Evolutionary conservation across 1,140 invertebrate species (phyloP).

Genomic region (Melipona quadrifasciata): DNA sequence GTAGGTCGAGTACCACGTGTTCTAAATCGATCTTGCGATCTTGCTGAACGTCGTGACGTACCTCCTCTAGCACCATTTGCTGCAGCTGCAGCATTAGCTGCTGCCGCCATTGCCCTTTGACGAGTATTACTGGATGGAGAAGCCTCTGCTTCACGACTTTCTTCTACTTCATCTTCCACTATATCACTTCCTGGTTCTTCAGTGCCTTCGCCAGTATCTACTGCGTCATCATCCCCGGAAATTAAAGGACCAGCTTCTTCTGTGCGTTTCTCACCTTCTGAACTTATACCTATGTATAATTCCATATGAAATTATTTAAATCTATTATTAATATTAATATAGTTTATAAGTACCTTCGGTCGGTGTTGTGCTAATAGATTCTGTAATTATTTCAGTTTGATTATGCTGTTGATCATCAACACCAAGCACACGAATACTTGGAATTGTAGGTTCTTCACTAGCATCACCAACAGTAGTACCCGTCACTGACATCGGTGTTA

Average conservation of each 20-base stretch:
- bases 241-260: constrained; percentile 79
- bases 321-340: not conserved
- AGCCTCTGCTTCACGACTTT: constrained; percentile 82
- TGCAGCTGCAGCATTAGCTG: constrained; percentile 51
- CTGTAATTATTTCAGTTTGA: constrained; percentile 69
- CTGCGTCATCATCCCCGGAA: constrained; percentile 74
- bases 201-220: constrained; percentile 72
- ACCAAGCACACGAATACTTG: constrained; percentile 68
- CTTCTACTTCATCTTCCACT: constrained; percentile 87
- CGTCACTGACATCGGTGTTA: constrained; percentile 59
- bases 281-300: constrained; percentile 79
- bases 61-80: constrained; percentile 48
- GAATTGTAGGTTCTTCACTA: constrained; percentile 67
- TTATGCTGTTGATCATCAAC: constrained; percentile 71
- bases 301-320: not conserved
- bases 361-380: constrained; percentile 70
- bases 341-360: constrained; percentile 66
- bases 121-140: constrained; percentile 81
- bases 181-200: constrained; percentile 69
- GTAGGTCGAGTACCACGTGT: constrained; percentile 74
- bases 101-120: constrained; percentile 67
- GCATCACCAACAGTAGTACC: constrained; percentile 59
- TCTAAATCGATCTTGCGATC: constrained; percentile 61
- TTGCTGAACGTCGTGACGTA: constrained; percentile 59
- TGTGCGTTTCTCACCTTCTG: constrained; percentile 84